Percentiles rank a stretch among this genome's conserved stretches.
phyloP scores from a whole-genome alignment of 2,888 invertebrate species.

The Sarcophaga caerulescens region DNA sequence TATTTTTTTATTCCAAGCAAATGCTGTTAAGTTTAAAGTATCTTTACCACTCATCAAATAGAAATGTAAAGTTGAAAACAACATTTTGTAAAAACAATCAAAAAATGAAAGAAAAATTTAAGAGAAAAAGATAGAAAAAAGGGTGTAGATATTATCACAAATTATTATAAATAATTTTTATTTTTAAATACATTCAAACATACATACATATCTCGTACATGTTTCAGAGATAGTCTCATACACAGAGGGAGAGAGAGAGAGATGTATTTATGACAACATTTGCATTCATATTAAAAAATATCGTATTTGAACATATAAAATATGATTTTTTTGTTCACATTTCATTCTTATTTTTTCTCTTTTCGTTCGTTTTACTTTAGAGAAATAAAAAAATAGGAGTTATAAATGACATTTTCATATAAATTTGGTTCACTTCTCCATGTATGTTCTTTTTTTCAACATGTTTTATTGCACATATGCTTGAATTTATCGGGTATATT shows the following conservation, averaged over 20 bases:
- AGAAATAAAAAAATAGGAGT: not conserved
- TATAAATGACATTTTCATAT: slow-evolving; percentile 48
- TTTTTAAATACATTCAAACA: slow-evolving; percentile 4
- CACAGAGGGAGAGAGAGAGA: too few species aligned
- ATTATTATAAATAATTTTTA: slow-evolving; percentile 58
- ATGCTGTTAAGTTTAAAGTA: too few species aligned
- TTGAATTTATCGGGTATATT: slow-evolving; percentile 3
- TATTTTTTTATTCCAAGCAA: too few species aligned
- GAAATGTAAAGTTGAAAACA: too few species aligned
- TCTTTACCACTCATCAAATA: too few species aligned
- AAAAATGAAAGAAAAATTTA: too few species aligned
- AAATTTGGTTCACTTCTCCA: slow-evolving; percentile 12
- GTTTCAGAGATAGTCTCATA: not conserved
- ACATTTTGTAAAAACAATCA: too few species aligned
- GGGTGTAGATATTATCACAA: slow-evolving; percentile 39
- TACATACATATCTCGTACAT: not conserved
- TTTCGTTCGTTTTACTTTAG: not conserved
- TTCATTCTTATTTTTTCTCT: not conserved
- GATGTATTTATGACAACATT: slow-evolving; percentile 52
- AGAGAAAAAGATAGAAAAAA: not conserved
- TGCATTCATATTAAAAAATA: slow-evolving; percentile 63
- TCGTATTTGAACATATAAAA: slow-evolving; percentile 60
- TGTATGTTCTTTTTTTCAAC: not conserved
- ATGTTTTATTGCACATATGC: slow-evolving; percentile 7
- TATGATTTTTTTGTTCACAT: slow-evolving; percentile 36